phyloP scores from a whole-genome alignment of 2,888 invertebrate species.

The Tenthredo mesomela region DNA sequence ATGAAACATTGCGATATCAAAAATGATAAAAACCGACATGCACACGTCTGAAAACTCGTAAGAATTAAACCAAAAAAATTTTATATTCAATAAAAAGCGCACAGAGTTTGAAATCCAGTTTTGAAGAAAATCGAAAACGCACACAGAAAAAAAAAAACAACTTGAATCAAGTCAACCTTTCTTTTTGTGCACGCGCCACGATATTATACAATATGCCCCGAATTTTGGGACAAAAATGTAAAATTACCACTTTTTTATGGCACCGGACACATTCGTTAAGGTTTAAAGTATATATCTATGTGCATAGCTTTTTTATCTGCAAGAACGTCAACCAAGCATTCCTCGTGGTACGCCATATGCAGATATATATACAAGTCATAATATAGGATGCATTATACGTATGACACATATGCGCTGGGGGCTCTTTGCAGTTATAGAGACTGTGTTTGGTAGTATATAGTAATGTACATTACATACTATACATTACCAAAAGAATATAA shows the following conservation, averaged over 20 bases:
- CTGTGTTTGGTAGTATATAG: slow-evolving; percentile 2
- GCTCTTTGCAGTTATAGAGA: background rate
- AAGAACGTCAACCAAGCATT: slow-evolving; percentile 47
- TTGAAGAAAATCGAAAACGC: background rate
- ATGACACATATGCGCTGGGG: background rate
- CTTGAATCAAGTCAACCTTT: too few species aligned
- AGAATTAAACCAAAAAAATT: background rate
- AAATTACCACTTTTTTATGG: background rate
- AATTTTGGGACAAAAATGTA: background rate
- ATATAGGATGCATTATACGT: slow-evolving; percentile 17
- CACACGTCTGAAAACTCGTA: background rate
- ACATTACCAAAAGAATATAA: background rate
- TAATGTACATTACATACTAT: background rate
- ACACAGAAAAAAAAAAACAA: too few species aligned
- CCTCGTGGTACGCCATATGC: slow-evolving; percentile 20
- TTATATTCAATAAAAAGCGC: background rate
- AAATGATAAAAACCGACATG: background rate
- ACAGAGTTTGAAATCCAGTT: background rate
- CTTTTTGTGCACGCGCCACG: too few species aligned
- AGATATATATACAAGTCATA: slow-evolving; percentile 23
- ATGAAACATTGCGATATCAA: background rate
- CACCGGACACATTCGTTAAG: background rate
- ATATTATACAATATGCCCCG: background rate
- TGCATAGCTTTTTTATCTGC: slow-evolving; percentile 12
- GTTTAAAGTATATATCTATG: background rate